Percentiles rank a stretch among this genome's conserved stretches.
phyloP scores from a whole-genome alignment of 2,888 invertebrate genomes.

The Archips crataeganus region DNA sequence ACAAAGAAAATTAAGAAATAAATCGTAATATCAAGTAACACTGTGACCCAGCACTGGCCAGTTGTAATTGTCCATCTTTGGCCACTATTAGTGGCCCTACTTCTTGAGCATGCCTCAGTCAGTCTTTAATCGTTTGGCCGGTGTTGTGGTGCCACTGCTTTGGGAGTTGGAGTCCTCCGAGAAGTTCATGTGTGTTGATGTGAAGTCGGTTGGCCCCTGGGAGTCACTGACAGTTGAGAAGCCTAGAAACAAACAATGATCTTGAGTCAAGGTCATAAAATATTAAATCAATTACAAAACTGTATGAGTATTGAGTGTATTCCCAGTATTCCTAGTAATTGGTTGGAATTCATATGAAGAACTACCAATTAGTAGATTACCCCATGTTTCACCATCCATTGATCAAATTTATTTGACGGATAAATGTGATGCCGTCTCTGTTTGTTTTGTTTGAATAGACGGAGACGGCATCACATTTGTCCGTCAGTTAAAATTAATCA shows the following conservation, averaged over 20 bases:
- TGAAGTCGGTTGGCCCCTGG: slow-evolving; percentile 94
- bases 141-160: slow-evolving; percentile 90
- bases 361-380: too few species aligned
- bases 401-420: too few species aligned
- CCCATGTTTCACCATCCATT: too few species aligned
- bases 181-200: slow-evolving; percentile 94
- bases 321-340: too few species aligned
- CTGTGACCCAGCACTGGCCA: slow-evolving; percentile 33
- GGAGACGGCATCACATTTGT: too few species aligned
- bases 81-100: slow-evolving; percentile 37
- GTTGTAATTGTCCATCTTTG: slow-evolving; percentile 26
- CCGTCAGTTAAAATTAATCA: too few species aligned
- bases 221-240: slow-evolving; percentile 96
- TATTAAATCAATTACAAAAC: neutral
- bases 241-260: slow-evolving; percentile 83
- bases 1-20: slow-evolving; percentile 29
- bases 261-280: neutral
- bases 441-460: too few species aligned
- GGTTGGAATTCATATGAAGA: too few species aligned
- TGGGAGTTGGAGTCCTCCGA: slow-evolving; percentile 97
- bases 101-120: slow-evolving; percentile 79
- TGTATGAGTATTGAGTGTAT: too few species aligned
- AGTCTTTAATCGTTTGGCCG: slow-evolving; percentile 92
- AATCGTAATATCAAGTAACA: slow-evolving; percentile 35
- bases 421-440: too few species aligned